Evolutionary conservation across 2,797 vertebrate genomes (phyloP), one percentile per base, ranked within the genome.

Genomic region (Poecilia picta): DNA sequence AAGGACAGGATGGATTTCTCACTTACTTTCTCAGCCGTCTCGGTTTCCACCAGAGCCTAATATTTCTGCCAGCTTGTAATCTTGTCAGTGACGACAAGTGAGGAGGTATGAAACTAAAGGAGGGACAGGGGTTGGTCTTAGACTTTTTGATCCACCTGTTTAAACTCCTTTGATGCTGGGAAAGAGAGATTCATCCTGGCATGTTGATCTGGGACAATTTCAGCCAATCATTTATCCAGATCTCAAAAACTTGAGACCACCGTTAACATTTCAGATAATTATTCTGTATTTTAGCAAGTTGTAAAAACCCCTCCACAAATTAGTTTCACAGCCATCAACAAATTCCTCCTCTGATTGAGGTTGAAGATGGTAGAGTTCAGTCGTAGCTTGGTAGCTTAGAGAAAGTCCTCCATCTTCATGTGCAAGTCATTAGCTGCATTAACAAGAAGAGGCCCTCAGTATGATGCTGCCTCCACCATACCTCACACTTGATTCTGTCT

Each of bases 61-160:
- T 8, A 77, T 74, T 72, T 81, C 49, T 81, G 66, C 43, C 55
- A 79, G 47, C 62, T 85, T 43, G 72, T 55, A 75, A 62, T 11
- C 53, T 23, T 74, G 78, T 72, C 77, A 57, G 18, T 20, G 43
- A 12, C 31, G 47, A 57, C 16, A 8, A 49, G 70, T 55, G 62
- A 51, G 31, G 25, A 79, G 47, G 76, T 41, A 36, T 39, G 53
- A 73, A 49, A 53, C 47, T 76, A 18, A 78, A 2, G n/a, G 70
- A 72, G 28, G 0, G 0, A 72, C 25, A 46, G 2, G 45, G 15
- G 25, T 59, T 6, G 36, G 33, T 75, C 74, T 71, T 6, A 68
- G 25, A 46, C 11, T 31, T 59, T 45, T 31, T 4, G 16, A 39
- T 57, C 57, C 73, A 81, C 20, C 39, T 16, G 28, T 33, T 72